Conservation (phyloP, 2,113 vertebrate genomes). For the Hippopotamus amphibius region DNA sequence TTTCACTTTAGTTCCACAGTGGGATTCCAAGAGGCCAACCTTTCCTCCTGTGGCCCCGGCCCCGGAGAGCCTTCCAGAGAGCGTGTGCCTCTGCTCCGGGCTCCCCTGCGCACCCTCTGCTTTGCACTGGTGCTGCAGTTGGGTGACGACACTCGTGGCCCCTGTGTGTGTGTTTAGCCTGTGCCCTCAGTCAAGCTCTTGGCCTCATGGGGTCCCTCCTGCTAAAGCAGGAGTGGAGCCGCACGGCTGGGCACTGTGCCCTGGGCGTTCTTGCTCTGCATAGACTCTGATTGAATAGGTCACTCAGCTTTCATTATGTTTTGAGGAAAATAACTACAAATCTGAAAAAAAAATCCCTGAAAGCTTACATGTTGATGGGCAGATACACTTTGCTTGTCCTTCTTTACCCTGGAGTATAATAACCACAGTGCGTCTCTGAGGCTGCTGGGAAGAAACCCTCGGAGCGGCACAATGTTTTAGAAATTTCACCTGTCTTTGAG, state of each 20-base stretch:
- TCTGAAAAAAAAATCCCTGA: not conserved
- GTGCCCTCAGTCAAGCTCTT: not conserved
- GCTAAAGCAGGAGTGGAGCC: not conserved
- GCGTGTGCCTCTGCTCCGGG: not conserved
- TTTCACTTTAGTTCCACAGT: not conserved
- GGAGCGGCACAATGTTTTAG: not conserved
- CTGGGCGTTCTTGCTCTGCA: not conserved
- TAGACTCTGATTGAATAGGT: not conserved
- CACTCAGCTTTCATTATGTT: not conserved
- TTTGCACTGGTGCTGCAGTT: not conserved
- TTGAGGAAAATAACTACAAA: not conserved
- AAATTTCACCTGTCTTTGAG: not conserved
- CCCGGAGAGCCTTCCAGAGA: not conserved
- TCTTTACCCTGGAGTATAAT: not conserved
- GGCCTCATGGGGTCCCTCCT: not conserved
- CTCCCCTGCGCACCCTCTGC: not conserved
- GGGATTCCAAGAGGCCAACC: not conserved
- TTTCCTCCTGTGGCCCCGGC: not conserved
- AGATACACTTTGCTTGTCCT: not conserved
- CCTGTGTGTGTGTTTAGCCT: not conserved
- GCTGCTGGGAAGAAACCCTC: not conserved
- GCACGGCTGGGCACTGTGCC: not conserved
- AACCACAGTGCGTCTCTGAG: fast-evolving
- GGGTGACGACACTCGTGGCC: not conserved
- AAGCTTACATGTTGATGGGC: not conserved